Percentiles rank a stretch among this genome's conserved stretches.
Conservation (phyloP, 2,888 invertebrate genomes). For the Argyresthia goedartella region DNA sequence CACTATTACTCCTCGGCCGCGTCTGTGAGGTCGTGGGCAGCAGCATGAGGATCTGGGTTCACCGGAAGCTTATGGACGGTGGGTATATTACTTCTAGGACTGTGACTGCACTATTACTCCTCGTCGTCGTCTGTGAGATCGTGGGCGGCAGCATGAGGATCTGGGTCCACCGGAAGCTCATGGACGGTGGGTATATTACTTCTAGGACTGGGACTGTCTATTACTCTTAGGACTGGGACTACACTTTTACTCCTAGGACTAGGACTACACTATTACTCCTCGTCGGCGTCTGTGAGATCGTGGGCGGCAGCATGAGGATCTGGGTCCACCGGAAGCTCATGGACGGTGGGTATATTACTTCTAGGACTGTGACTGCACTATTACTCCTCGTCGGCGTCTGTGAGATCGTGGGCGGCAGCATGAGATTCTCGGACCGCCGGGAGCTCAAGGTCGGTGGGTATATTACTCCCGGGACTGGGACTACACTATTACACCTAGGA, state of each 20-base stretch:
- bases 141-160: constrained; percentile 99
- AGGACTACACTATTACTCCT: too few species aligned
- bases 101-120: too few species aligned
- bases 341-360: constrained; percentile 74
- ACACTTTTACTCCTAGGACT: too few species aligned
- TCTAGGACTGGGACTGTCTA: too few species aligned
- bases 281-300: constrained; percentile 98
- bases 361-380: too few species aligned
- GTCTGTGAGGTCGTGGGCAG: constrained; percentile 99
- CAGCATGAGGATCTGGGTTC: constrained; percentile 98
- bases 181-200: not conserved
- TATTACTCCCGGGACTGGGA: too few species aligned
- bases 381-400: constrained; percentile 99
- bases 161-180: constrained; percentile 85
- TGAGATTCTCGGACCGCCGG: constrained; percentile 94
- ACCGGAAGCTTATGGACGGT: constrained; percentile 86
- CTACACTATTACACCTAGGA: too few species aligned
- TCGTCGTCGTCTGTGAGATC: constrained; percentile 98
- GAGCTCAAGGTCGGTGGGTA: constrained; percentile 80
- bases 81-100: too few species aligned
- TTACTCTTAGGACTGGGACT: too few species aligned
- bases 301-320: constrained; percentile 99
- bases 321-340: constrained; percentile 87
- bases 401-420: constrained; percentile 99
- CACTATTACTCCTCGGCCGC: too few species aligned